Evolutionary conservation across 2,888 invertebrate genomes (phyloP).

Genomic region (Perizoma flavofasciatum): DNA sequence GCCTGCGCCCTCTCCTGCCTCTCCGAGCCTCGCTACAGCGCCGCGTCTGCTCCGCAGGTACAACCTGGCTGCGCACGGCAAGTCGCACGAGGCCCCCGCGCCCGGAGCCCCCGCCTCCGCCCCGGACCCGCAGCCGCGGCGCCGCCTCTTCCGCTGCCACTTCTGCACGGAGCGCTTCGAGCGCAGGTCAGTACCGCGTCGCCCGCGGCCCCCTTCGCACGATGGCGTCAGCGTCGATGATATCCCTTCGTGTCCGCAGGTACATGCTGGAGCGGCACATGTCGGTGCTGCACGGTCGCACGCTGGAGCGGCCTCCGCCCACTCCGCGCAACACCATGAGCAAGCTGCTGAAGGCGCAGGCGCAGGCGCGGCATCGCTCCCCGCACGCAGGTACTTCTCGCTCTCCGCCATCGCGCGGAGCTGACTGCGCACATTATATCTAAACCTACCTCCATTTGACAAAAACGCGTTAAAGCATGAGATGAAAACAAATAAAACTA

Average conservation of each 20-base stretch:
- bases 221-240: not conserved
- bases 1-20: no score
- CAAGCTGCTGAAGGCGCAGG: constrained; percentile 78
- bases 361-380: constrained; percentile 48
- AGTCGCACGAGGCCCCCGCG: constrained; percentile 61
- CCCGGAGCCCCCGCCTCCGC: constrained; percentile 27
- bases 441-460: no score
- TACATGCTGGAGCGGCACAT: constrained; percentile 78
- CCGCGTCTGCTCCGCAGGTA: constrained; percentile 42
- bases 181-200: constrained; percentile 47
- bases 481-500: no score
- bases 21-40: no score
- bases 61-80: constrained; percentile 76
- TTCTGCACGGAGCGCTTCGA: constrained; percentile 77
- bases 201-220: not conserved
- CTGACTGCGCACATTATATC: no score
- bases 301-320: constrained; percentile 75
- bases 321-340: constrained; percentile 80
- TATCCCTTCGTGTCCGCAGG: constrained; percentile 38
- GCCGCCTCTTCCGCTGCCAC: constrained; percentile 71
- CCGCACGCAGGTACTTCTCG: constrained; percentile 14
- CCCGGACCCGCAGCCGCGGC: constrained; percentile 46
- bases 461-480: no score
- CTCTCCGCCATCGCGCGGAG: no score
- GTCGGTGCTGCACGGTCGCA: constrained; percentile 67